Base-by-base conservation (phyloP, 1,140 invertebrate genomes). In the Stegodyphus mimosarum region DNA sequence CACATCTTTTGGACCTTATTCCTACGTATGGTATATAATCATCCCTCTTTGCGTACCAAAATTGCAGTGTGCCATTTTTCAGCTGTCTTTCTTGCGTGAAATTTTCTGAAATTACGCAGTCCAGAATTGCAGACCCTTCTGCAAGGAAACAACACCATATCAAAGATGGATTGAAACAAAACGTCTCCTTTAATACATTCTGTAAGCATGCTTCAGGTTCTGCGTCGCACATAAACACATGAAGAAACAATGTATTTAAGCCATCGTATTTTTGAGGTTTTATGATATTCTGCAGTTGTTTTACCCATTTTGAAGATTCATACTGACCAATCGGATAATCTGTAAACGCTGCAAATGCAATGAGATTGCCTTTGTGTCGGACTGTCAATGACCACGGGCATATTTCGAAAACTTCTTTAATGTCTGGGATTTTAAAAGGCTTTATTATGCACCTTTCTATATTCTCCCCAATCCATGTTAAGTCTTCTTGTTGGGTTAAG, bases 211-310 rank as follows among this genome's bases (percentile, higher is more conserved):
- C 10, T 6, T 84, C 51, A 6, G 7, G 6, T 49, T 49, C 18
- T 13, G 6, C 11, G 33, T 84, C 81, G 18, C 64, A 49, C 5
- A 76, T 18, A 10, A 84, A n/a, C n/a, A 55, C 15, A 2, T 71
- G 13, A 11, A 84, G 51, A 76, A 84, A 84, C 15, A 84, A 9
- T n/a, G 81, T 75, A n/a, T 70, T 75, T 49, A 75, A 9, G 33
- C 81, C 73, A 50, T 76, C 17, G 11, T 74, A 60, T 11, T 9
- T 6, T 11, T 6, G 11, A 6, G 48, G 6, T 15, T 50, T 10
- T 6, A 0, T 51, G 11, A 33, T 17, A 4, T 10, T 10, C 50
- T 48, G 7, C 33, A 84, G 7, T 17, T 53, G 51, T 7, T 15
- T 6, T 17, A 55, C 60, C 81, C 73, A 75, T 11, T 13, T 6